phyloP scores from a whole-genome alignment of 2,797 vertebrate species.

The Propithecus perrieri region DNA sequence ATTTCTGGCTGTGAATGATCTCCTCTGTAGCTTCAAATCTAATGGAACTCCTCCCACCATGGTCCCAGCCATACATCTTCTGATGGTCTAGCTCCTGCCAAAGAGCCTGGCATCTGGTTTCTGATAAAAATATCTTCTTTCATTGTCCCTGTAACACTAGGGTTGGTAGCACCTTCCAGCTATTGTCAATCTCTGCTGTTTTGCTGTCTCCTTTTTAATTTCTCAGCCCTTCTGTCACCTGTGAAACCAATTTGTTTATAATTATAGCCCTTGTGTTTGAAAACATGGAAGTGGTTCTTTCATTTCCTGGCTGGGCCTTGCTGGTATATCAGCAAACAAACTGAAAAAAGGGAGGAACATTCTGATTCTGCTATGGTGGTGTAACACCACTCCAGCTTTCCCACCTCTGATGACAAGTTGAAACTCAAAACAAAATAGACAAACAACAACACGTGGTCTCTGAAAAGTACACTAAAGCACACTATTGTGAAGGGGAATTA shows the following conservation, averaged over 20 bases:
- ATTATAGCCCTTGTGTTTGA: neutral
- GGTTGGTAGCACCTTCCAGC: neutral
- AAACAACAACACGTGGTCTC: neutral
- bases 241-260: neutral
- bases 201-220: neutral
- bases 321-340: neutral
- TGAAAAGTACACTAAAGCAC: neutral
- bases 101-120: neutral
- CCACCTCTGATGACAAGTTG: neutral
- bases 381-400: neutral
- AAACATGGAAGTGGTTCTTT: neutral
- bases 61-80: neutral
- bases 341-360: neutral
- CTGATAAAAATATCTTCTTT: neutral
- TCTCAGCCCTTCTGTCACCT: neutral
- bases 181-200: neutral
- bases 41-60: neutral
- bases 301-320: neutral
- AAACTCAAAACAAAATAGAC: neutral
- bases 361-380: neutral
- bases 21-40: neutral
- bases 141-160: neutral
- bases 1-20: neutral
- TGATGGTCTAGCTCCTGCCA: neutral
- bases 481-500: neutral